Percentiles rank a stretch among this genome's conserved stretches.
Evolutionary conservation across 2,888 invertebrate genomes (phyloP).

Genomic region (Andrena fulva): DNA sequence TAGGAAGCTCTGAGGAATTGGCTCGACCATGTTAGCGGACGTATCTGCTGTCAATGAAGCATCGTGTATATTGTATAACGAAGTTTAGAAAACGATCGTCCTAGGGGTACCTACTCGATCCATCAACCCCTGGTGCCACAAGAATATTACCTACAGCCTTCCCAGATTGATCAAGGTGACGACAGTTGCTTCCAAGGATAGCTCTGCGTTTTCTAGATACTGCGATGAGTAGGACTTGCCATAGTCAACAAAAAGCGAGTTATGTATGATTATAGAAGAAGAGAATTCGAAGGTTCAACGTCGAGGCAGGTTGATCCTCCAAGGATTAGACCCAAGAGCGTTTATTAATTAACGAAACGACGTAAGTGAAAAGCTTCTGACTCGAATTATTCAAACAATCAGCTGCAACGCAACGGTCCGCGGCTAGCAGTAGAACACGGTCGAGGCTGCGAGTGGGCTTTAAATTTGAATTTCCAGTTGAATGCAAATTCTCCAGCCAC

Average conservation of each 20-base stretch:
- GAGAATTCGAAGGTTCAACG: too few species aligned
- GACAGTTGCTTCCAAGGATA: constrained; percentile 10
- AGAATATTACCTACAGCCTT: constrained; percentile 14
- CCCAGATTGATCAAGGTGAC: constrained; percentile 27
- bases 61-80: not conserved
- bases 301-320: not conserved
- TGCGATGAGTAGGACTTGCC: not conserved
- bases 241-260: too few species aligned
- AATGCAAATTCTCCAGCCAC: constrained; percentile 16
- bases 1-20: not conserved
- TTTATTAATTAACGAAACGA: constrained; percentile 7
- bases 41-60: not conserved
- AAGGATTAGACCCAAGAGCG: too few species aligned
- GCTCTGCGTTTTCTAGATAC: not conserved
- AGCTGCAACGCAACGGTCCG: not conserved
- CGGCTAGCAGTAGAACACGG: not conserved
- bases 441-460: not conserved
- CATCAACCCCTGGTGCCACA: constrained; percentile 19
- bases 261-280: too few species aligned
- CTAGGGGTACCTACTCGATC: constrained; percentile 29
- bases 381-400: constrained; percentile 19
- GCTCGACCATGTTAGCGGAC: not conserved
- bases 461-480: constrained; percentile 29
- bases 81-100: constrained; percentile 26
- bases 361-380: not conserved